Percentiles rank a stretch among this genome's conserved stretches.
Evolutionary conservation across 2,888 invertebrate species (phyloP).

Genomic region (Acronicta aceris): DNA sequence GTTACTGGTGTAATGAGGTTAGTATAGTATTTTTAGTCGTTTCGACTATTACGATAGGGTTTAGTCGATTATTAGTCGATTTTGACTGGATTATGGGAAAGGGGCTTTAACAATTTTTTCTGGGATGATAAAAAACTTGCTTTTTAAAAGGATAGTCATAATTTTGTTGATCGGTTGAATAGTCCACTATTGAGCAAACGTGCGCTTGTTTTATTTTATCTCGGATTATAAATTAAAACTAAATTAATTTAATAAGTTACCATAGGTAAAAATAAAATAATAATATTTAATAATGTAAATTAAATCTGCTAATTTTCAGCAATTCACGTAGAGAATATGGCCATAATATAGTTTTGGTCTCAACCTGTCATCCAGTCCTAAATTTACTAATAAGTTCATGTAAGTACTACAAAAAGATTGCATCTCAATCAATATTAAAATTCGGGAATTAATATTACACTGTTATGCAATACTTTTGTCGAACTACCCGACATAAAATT

Average conservation of each 20-base stretch:
- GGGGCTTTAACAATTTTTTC: too few relatives aligned
- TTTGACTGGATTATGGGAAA: neutral
- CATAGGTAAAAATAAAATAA: too few relatives aligned
- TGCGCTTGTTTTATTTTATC: neutral
- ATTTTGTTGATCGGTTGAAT: too few relatives aligned
- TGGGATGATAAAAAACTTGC: too few relatives aligned
- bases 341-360: too few relatives aligned
- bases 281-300: too few relatives aligned
- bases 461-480: constrained; percentile 24
- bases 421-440: constrained; percentile 21
- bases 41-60: constrained; percentile 36
- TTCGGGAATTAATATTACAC: constrained; percentile 31
- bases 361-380: neutral
- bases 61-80: neutral
- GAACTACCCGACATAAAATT: constrained; percentile 22
- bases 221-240: too few relatives aligned
- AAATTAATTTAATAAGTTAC: too few relatives aligned
- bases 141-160: too few relatives aligned
- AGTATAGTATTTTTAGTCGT: constrained; percentile 78
- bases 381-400: neutral
- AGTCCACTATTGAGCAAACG: neutral
- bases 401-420: constrained; percentile 18
- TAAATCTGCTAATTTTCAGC: too few relatives aligned
- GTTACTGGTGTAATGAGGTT: constrained; percentile 73
- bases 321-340: too few relatives aligned